Percentiles rank a stretch among this genome's conserved stretches.
Evolutionary conservation across 35 echinoderm and acorn worm species (phyloP).

Genomic region (Ophiothrix spiculata): DNA sequence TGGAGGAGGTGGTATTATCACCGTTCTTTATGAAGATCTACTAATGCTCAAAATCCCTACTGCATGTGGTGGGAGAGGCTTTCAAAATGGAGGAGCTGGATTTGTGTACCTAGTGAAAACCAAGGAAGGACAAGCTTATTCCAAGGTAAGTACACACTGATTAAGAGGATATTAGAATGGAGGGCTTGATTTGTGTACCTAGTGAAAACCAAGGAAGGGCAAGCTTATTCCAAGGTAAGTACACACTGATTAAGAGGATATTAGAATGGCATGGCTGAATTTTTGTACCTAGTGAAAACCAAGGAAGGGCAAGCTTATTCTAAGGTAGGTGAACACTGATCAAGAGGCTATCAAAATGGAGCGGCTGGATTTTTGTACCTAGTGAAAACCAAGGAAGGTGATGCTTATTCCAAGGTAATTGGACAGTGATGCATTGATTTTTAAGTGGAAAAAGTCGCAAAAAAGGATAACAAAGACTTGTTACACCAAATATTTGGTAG

Average conservation of each 20-base stretch:
- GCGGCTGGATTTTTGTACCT: constrained; percentile 59
- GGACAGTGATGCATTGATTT: neutral
- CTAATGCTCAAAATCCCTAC: constrained; percentile 7
- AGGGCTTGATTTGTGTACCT: too few relatives aligned
- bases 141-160: too few relatives aligned
- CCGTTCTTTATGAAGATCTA: constrained; percentile 46
- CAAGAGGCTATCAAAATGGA: constrained; percentile 58
- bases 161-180: too few relatives aligned
- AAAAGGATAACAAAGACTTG: too few relatives aligned
- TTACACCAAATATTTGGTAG: too few relatives aligned
- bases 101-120: constrained; percentile 17
- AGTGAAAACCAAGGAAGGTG: neutral
- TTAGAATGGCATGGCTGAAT: too few relatives aligned
- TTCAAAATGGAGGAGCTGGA: constrained; percentile 73
- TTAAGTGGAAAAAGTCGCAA: neutral
- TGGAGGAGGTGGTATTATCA: constrained; percentile 66
- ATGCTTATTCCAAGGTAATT: constrained; percentile 37
- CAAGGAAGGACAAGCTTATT: neutral
- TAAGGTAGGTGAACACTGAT: too few relatives aligned
- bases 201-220: too few relatives aligned
- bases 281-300: too few relatives aligned
- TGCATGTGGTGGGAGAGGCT: constrained; percentile 56
- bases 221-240: too few relatives aligned
- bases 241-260: too few relatives aligned
- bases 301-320: too few relatives aligned